Evolutionary conservation across 2,797 vertebrate genomes (phyloP).

Genomic region (Fundulus diaphanus): DNA sequence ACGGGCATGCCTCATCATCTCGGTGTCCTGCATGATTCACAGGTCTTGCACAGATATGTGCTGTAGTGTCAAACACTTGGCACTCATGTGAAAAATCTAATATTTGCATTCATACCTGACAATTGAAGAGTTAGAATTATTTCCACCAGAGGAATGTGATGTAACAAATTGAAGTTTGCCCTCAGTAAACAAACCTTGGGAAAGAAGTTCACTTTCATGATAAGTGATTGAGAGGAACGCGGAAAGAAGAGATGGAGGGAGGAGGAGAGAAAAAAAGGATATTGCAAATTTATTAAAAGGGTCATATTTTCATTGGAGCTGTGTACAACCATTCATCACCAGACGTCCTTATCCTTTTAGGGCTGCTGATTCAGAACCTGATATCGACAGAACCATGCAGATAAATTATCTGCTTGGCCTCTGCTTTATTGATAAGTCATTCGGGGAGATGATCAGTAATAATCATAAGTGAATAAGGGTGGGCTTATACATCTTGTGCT

Average conservation of each 20-base stretch:
- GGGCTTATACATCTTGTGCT: slow-evolving; percentile 71
- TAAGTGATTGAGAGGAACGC: slow-evolving; percentile 35
- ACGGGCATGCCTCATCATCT: slow-evolving; percentile 69
- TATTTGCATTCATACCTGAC: slow-evolving; percentile 55
- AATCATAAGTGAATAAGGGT: slow-evolving; percentile 87
- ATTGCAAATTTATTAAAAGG: slow-evolving; percentile 78
- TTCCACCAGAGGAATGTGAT: slow-evolving; percentile 25
- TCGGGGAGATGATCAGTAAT: slow-evolving; percentile 88
- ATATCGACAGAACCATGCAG: slow-evolving; percentile 86
- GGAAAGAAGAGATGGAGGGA: slow-evolving; percentile 16
- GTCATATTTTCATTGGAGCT: slow-evolving; percentile 74
- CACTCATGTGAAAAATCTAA: slow-evolving; percentile 48
- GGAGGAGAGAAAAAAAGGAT: slow-evolving; percentile 38
- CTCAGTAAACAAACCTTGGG: slow-evolving; percentile 58
- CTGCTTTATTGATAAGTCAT: slow-evolving; percentile 86
- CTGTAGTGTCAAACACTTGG: slow-evolving; percentile 23
- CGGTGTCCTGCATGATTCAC: slow-evolving; percentile 58
- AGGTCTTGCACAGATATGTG: slow-evolving; percentile 60
- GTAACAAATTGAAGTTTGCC: slow-evolving; percentile 40
- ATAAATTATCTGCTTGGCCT: slow-evolving; percentile 81
- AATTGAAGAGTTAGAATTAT: slow-evolving; percentile 48
- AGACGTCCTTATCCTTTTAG: slow-evolving; percentile 80
- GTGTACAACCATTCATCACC: slow-evolving; percentile 75
- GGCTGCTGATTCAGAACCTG: slow-evolving; percentile 81
- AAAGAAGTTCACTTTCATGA: slow-evolving; percentile 41